phyloP scores from a whole-genome alignment of 2,797 vertebrate species.

The Tiaroga cobitis region DNA sequence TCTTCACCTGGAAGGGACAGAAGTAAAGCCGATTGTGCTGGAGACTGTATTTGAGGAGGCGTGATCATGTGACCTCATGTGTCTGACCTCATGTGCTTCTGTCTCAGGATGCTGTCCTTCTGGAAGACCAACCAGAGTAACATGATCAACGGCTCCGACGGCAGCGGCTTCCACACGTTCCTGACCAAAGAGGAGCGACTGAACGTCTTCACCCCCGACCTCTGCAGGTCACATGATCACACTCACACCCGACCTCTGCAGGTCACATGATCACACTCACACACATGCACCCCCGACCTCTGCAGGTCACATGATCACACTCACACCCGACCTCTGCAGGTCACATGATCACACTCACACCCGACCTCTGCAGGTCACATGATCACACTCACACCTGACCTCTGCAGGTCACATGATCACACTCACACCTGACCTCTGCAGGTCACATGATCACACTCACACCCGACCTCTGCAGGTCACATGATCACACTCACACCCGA shows the following conservation, averaged over 20 bases:
- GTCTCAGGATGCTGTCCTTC: constrained; percentile 71
- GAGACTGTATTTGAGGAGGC: neutral
- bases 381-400: neutral
- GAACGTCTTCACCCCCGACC: constrained; percentile 79
- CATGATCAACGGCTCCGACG: constrained; percentile 81
- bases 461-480: no score
- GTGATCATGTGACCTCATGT: no score
- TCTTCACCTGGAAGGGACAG: constrained; percentile 77
- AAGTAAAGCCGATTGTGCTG: constrained; percentile 66
- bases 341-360: constrained; percentile 60
- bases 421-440: no score
- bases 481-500: no score
- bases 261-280: constrained; percentile 65
- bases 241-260: constrained; percentile 79
- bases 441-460: no score
- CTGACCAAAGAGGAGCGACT: constrained; percentile 76
- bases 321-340: constrained; percentile 81
- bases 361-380: constrained; percentile 83
- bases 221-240: constrained; percentile 78
- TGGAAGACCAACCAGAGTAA: constrained; percentile 79
- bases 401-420: no score
- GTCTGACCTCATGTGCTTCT: constrained; percentile 25
- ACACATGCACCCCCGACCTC: constrained; percentile 72
- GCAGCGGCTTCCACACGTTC: constrained; percentile 80
- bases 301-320: constrained; percentile 75